Evolutionary conservation across 2,888 invertebrate species (phyloP).

Genomic region (Drosophila kanekoi): DNA sequence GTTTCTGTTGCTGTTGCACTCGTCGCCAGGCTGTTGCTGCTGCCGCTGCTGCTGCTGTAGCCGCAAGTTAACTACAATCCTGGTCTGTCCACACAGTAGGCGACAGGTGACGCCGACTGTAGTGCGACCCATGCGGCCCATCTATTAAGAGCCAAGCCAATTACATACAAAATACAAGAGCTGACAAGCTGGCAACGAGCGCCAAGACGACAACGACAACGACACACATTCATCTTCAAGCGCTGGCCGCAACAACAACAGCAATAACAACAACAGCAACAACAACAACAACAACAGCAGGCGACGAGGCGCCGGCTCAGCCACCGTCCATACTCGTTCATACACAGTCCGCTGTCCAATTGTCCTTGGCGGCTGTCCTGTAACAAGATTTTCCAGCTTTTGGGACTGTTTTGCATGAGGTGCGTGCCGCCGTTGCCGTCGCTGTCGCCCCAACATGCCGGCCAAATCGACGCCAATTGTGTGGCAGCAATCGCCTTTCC

Average conservation of each 20-base stretch:
- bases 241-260: slow-evolving; percentile 53
- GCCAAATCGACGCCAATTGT: slow-evolving; percentile 70
- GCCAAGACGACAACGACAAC: slow-evolving; percentile 46
- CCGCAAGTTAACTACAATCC: slow-evolving; percentile 49
- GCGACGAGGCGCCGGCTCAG: slow-evolving; percentile 68
- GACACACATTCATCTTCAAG: slow-evolving; percentile 77
- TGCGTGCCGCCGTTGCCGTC: slow-evolving; percentile 50
- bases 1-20: slow-evolving; percentile 29
- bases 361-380: slow-evolving; percentile 49
- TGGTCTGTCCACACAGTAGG: slow-evolving; percentile 59
- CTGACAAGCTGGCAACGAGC: slow-evolving; percentile 52
- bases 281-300: slow-evolving; percentile 32
- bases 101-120: slow-evolving; percentile 74
- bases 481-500: slow-evolving; percentile 60
- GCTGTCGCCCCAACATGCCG: slow-evolving; percentile 21
- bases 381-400: slow-evolving; percentile 58
- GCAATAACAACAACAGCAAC: slow-evolving; percentile 38
- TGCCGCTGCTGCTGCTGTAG: slow-evolving; percentile 41
- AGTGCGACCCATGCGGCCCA: slow-evolving; percentile 39
- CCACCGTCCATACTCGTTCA: slow-evolving; percentile 43
- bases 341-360: slow-evolving; percentile 27
- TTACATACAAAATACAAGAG: slow-evolving; percentile 77
- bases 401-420: slow-evolving; percentile 63
- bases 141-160: slow-evolving; percentile 68
- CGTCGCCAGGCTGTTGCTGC: slow-evolving; percentile 40